Conservation (phyloP, 2,888 invertebrate genomes). For the Coelopa pilipes region DNA sequence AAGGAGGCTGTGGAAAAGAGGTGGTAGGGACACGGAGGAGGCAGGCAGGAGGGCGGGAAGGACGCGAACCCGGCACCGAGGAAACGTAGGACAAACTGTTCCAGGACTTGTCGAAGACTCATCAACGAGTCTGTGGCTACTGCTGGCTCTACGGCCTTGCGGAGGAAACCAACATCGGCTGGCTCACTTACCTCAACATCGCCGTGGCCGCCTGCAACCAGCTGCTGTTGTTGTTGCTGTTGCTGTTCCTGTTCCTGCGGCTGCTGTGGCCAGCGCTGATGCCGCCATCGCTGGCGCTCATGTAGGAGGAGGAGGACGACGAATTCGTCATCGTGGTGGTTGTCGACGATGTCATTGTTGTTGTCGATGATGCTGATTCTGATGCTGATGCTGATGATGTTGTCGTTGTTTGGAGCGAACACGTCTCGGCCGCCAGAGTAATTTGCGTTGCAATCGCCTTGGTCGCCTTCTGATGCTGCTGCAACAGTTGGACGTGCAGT, state of each 20-base stretch:
- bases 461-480: slow-evolving; percentile 48
- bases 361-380: slow-evolving; percentile 26
- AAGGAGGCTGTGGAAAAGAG: not conserved
- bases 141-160: too few relatives aligned
- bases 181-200: slow-evolving; percentile 45
- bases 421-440: slow-evolving; percentile 2
- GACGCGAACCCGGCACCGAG: not conserved
- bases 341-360: slow-evolving; percentile 39
- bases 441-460: slow-evolving; percentile 47
- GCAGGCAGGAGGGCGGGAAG: not conserved
- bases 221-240: slow-evolving; percentile 41
- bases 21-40: not conserved
- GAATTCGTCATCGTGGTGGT: slow-evolving; percentile 32
- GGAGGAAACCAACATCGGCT: too few relatives aligned
- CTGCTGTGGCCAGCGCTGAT: slow-evolving; percentile 35
- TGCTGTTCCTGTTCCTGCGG: slow-evolving; percentile 14
- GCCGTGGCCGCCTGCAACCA: slow-evolving; percentile 46
- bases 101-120: not conserved
- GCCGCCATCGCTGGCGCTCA: slow-evolving; percentile 33
- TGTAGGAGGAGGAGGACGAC: slow-evolving; percentile 33
- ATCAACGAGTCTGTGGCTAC: too few relatives aligned
- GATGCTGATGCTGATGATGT: slow-evolving; percentile 29
- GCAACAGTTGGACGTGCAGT: slow-evolving; percentile 50
- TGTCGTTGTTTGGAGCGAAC: slow-evolving; percentile 37
- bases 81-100: not conserved